Conservation (phyloP, 2,113 vertebrate species). For the Salvelinus alpinus region DNA sequence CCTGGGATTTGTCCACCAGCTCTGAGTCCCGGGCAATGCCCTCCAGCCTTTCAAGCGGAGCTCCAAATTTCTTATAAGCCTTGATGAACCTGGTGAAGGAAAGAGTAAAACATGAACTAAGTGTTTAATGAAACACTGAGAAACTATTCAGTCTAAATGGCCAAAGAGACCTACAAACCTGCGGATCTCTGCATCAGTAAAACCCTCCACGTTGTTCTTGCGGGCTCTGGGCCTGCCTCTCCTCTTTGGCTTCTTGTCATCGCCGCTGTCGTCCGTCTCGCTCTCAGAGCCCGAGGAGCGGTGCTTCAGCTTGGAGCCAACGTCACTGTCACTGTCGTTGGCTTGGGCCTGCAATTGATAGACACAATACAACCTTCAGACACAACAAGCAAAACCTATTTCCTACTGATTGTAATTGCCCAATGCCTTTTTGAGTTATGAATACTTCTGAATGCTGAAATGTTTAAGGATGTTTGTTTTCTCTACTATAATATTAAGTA, state of each 20-base stretch:
- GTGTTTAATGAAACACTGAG: background rate
- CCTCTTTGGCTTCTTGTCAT: constrained; percentile 93
- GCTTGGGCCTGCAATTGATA: constrained; percentile 79
- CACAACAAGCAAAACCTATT: background rate
- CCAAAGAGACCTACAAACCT: constrained; percentile 71
- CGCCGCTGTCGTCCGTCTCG: constrained; percentile 91
- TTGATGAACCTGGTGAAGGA: constrained; percentile 89
- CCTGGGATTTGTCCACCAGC: constrained; percentile 96
- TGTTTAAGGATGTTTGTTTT: too few relatives aligned
- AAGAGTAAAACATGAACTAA: background rate
- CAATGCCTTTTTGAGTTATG: too few relatives aligned
- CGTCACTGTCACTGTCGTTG: constrained; percentile 96
- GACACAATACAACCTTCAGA: background rate
- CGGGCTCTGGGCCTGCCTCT: constrained; percentile 89
- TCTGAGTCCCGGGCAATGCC: constrained; percentile 95
- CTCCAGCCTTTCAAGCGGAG: constrained; percentile 94
- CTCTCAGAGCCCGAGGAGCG: constrained; percentile 93
- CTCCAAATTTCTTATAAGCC: constrained; percentile 97
- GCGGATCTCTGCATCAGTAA: constrained; percentile 94
- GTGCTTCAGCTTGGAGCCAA: constrained; percentile 91
- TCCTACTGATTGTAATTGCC: background rate
- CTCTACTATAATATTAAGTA: too few relatives aligned
- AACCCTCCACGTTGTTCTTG: constrained; percentile 96
- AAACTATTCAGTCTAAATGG: background rate
- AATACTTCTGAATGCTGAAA: too few relatives aligned